Base-by-base conservation (phyloP, 2,797 vertebrate species). In the Lagocephalus sceleratus region DNA sequence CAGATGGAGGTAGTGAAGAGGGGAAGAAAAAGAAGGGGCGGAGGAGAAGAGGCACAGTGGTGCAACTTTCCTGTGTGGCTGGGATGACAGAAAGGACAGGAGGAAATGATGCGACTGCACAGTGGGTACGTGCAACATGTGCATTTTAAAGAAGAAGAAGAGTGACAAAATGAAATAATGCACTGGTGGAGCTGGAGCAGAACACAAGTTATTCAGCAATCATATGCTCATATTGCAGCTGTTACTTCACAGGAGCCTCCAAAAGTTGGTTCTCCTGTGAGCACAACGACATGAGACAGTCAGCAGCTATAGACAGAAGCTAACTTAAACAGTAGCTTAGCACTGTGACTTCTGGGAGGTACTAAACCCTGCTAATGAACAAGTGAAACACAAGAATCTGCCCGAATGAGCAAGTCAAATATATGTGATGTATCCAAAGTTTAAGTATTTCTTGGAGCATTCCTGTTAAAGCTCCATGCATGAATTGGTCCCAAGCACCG, bases 1-100 rank as follows among this genome's bases (percentile, higher is more conserved):
- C 70, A 80, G 79, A 86, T 76, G 67, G 76, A 73, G 72, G 69
- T 54, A 63, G 61, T 67, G 63, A 47, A 20, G 57, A 66, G 40
- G 64, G 62, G 54, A 50, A 29, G 60, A 54, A 57, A 49, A 55
- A 50, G 63, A 57, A 58, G 20, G 41, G 45, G 21, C 47, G 52
- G 53, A 41, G 43, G 64, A 64, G 60, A 68, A 65, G 63, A 63
- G 53, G 63, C 63, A 64, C 12, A 2, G 51, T 57, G 52, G 60
- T 57, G 59, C 70, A 60, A 29, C 57, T 6, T 42, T 42, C 40
- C 40, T 19, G n/a, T 42, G 40, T 8, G 40, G 16, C 40, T 42
- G 40, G 17, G 17, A 42, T 42, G 40, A 42, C 12, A 42, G 11
- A 42, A 42, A 19, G 16, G 9, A n/a, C n/a, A 17, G 7, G 1